Evolutionary conservation across 2,888 invertebrate genomes (phyloP), one percentile per base, ranked within the genome.

Genomic region (Leptopilina drosophilae): DNA sequence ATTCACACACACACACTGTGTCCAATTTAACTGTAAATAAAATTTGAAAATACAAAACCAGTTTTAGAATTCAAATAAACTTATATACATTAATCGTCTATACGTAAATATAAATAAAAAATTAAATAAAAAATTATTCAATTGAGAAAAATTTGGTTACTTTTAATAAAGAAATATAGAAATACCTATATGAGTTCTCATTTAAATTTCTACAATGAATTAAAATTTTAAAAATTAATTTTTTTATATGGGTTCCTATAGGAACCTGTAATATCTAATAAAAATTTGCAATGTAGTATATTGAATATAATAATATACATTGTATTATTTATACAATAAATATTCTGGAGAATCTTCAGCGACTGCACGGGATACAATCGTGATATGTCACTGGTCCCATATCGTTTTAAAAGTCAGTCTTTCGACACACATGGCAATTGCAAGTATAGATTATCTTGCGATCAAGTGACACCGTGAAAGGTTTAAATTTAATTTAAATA

Each of bases 1-100:
- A 73, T 73, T 73, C 56, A 4, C 73, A 20, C 20, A 20, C 20
- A 20, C 20, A 56, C 53, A 26, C 49, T 49, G 53, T 56, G 73
- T 73, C 73, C 73, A 33, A 33, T 56, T 73, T 73, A 73, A 73
- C 73, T 73, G 73, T 73, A 73, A 73, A 73, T 73, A 33, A 73
- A 73, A 73, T 53, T 73, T 53, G 33, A 73, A 53, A 33, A 56
- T n/a, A 73, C 73, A 33, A 56, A 73, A 73, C 73, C 73, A n/a
- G 73, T 73, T 73, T 56, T 33, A 53, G 73, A 73, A 73, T 9
- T 33, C 5, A 53, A 73, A 73, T 40, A 26, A 53, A 53, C 53
- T 40, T n/a, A 49, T 12, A 73, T n/a, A 49, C 49, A 73, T 73
- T 62, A 11, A 62, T 20, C 73, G 26, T n/a, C 9, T 73, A 49